These are phyloP conservation scores for Donacobius atricapilla DNA, from an alignment of 2,113 vertebrate species.

Conservation along the genomic window DNA sequence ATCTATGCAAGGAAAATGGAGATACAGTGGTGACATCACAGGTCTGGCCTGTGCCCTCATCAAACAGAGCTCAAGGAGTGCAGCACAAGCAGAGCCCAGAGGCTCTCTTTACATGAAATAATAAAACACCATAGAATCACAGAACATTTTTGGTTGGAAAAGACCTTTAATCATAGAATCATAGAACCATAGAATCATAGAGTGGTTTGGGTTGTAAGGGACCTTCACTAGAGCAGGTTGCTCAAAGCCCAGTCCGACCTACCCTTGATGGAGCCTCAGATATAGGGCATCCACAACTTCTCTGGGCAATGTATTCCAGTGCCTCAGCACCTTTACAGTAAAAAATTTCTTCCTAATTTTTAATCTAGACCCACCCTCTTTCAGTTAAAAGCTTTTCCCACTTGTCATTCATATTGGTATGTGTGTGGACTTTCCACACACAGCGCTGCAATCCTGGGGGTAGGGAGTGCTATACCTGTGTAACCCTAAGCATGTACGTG, in stretches of 20 bases:
- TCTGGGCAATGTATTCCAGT: accelerated
- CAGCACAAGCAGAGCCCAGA: accelerated
- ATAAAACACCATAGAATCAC: neutral
- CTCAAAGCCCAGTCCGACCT: neutral
- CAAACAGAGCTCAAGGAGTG: neutral
- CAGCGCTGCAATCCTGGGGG: accelerated
- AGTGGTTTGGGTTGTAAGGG: neutral
- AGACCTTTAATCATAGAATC: too few relatives aligned
- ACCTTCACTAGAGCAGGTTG: neutral
- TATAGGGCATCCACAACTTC: neutral
- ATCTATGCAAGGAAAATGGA: neutral
- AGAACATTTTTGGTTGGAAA: too few relatives aligned
- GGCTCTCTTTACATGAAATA: neutral
- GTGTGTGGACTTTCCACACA: neutral
- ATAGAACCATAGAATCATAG: neutral
- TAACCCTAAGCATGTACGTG: neutral
- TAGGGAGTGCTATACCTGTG: neutral
- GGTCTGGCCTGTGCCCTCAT: neutral
- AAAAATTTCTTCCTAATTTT: neutral
- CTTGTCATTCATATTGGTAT: too few relatives aligned
- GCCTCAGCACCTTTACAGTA: neutral
- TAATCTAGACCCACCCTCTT: neutral
- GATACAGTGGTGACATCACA: neutral
- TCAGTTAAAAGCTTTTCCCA: neutral
- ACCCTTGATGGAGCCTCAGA: neutral